A percentile compares a stretch with the other conserved stretches of the same genome.
Evolutionary conservation across 2,113 vertebrate species (phyloP).

Genomic region (Nycticryphes semicollaris): DNA sequence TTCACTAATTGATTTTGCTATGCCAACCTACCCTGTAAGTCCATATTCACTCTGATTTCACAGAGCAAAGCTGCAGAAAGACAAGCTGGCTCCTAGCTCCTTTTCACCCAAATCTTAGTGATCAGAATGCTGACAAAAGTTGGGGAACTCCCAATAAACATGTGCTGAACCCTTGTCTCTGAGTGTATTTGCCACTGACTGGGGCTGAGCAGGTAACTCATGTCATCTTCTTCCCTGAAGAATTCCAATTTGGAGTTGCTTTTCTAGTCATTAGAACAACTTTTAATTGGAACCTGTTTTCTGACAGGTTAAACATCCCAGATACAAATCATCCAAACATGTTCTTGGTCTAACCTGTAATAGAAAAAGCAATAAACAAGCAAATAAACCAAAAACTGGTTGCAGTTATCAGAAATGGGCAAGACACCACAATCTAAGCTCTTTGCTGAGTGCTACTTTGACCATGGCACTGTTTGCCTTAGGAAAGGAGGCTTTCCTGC

Average conservation of each 20-base stretch:
- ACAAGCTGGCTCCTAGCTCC: background rate
- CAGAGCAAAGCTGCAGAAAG: background rate
- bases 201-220: rapidly evolving
- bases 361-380: background rate
- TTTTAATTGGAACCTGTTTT: background rate
- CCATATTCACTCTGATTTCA: background rate
- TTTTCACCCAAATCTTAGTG: background rate
- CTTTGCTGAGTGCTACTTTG: background rate
- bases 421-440: background rate
- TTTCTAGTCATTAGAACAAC: background rate
- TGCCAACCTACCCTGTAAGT: background rate
- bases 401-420: background rate
- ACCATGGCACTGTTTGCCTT: background rate
- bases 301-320: background rate
- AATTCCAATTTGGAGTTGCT: background rate
- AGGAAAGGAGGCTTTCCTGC: background rate
- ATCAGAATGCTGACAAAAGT: background rate
- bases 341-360: background rate
- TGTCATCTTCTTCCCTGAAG: background rate
- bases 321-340: background rate
- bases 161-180: background rate
- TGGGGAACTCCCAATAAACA: background rate
- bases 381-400: background rate
- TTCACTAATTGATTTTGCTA: background rate
- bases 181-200: background rate